Conservation (phyloP, 1,140 invertebrate genomes). For the Planococcus citri region DNA sequence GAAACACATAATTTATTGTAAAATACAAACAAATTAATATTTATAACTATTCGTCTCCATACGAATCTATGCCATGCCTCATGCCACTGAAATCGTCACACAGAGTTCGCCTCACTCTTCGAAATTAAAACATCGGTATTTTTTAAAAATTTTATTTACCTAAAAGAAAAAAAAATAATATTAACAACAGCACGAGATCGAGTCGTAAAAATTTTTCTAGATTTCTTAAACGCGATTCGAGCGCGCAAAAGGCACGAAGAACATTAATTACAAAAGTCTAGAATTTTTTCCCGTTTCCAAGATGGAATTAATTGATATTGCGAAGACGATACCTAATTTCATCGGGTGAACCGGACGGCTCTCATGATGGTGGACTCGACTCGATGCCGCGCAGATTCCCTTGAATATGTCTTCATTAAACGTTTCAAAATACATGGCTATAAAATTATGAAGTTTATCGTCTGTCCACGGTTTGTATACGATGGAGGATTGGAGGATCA, state of each 20-base stretch:
- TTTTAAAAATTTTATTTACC: neutral
- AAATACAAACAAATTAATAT: no score
- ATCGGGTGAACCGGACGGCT: neutral
- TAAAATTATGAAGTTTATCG: conserved; percentile 20
- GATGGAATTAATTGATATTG: conserved; percentile 13
- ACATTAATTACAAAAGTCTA: neutral
- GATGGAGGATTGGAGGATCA: neutral
- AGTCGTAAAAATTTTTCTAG: neutral
- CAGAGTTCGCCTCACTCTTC: no score
- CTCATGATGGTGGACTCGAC: neutral
- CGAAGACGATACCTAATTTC: conserved; percentile 9
- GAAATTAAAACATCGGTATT: neutral
- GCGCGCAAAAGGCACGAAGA: no score
- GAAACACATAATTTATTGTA: no score
- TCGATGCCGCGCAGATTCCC: conserved; percentile 7
- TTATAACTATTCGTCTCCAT: no score
- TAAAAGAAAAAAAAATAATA: conserved; percentile 10
- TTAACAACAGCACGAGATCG: neutral
- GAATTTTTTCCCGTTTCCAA: neutral
- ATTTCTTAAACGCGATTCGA: neutral
- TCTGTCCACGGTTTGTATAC: conserved; percentile 13
- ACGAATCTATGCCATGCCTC: no score
- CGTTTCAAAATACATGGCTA: conserved; percentile 13
- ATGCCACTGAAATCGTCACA: no score
- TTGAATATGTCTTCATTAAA: conserved; percentile 18